A percentile compares a stretch with the other conserved stretches of the same genome.
These are phyloP conservation scores for Papilio demoleus DNA, from an alignment of 2,888 invertebrate genomes.

Conservation along the genomic window DNA sequence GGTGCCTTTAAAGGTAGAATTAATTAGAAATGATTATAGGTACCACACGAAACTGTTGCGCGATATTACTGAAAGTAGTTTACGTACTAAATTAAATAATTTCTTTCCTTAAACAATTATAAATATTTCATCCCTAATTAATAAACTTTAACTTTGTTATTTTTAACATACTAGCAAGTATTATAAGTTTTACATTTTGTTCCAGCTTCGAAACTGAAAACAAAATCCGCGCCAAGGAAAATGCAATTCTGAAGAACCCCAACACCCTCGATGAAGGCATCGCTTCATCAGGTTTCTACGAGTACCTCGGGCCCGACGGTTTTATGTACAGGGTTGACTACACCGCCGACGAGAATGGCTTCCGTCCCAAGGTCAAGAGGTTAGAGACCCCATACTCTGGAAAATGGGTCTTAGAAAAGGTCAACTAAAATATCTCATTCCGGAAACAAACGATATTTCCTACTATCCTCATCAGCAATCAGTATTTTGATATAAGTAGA, in stretches of 20 bases:
- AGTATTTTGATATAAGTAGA: slow-evolving; percentile 73
- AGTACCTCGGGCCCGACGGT: slow-evolving; percentile 81
- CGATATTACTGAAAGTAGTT: not conserved
- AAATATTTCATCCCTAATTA: not conserved
- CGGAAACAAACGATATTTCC: slow-evolving; percentile 46
- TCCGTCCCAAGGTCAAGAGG: slow-evolving; percentile 75
- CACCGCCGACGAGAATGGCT: slow-evolving; percentile 81
- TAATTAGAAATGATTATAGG: not conserved
- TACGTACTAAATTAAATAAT: not conserved
- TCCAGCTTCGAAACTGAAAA: slow-evolving; percentile 81
- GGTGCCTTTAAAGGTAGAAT: not conserved
- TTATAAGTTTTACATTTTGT: slow-evolving; percentile 34
- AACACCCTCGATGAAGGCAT: slow-evolving; percentile 79
- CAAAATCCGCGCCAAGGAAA: slow-evolving; percentile 81
- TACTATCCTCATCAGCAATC: slow-evolving; percentile 60
- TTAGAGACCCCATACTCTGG: slow-evolving; percentile 78
- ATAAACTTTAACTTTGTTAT: not conserved
- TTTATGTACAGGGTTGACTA: slow-evolving; percentile 81
- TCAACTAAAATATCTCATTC: slow-evolving; percentile 58
- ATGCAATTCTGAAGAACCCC: slow-evolving; percentile 77
- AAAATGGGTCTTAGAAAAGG: slow-evolving; percentile 77
- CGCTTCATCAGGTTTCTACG: slow-evolving; percentile 79
- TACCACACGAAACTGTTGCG: not conserved
- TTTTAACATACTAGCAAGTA: not conserved
- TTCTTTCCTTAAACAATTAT: not conserved